Conservation (phyloP, 2,888 invertebrate species). For the Xylocampa areola region DNA sequence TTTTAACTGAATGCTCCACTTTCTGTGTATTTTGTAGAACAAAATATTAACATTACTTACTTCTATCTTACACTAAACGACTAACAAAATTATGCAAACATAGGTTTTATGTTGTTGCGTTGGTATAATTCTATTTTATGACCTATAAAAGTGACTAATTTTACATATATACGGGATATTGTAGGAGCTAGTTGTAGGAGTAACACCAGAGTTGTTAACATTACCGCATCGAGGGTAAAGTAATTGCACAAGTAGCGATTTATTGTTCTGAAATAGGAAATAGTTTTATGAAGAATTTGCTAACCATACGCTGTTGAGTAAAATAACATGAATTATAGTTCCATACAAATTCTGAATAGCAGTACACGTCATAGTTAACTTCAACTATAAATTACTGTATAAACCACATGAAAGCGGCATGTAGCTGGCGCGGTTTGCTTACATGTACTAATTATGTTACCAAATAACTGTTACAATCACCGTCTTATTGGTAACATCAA, state of each 20-base stretch:
- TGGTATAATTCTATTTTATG: slow-evolving; percentile 48
- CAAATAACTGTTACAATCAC: slow-evolving; percentile 33
- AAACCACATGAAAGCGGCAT: slow-evolving; percentile 29
- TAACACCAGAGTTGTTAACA: slow-evolving; percentile 13
- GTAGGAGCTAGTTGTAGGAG: slow-evolving; percentile 14
- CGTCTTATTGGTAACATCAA: slow-evolving; percentile 22
- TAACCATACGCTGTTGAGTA: not conserved
- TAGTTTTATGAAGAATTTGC: too few species aligned
- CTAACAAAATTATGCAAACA: slow-evolving; percentile 53
- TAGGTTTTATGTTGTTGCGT: slow-evolving; percentile 43
- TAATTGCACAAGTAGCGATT: too few species aligned
- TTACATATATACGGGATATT: slow-evolving; percentile 36
- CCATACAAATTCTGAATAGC: slow-evolving; percentile 5
- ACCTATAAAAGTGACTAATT: slow-evolving; percentile 46
- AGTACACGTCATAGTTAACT: slow-evolving; percentile 16
- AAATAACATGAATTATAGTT: slow-evolving; percentile 4
- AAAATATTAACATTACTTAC: slow-evolving; percentile 31
- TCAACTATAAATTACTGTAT: slow-evolving; percentile 36
- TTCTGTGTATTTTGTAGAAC: slow-evolving; percentile 7
- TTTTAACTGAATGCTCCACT: slow-evolving; percentile 22
- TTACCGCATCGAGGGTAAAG: too few species aligned
- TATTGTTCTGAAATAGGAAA: too few species aligned
- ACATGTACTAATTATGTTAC: slow-evolving; percentile 36
- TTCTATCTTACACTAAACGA: slow-evolving; percentile 33
- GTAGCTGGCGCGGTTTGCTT: slow-evolving; percentile 27